Evolutionary conservation across 2,888 invertebrate species (phyloP), one percentile per base, ranked within the genome.

Genomic region (Chelonus formosanus): DNA sequence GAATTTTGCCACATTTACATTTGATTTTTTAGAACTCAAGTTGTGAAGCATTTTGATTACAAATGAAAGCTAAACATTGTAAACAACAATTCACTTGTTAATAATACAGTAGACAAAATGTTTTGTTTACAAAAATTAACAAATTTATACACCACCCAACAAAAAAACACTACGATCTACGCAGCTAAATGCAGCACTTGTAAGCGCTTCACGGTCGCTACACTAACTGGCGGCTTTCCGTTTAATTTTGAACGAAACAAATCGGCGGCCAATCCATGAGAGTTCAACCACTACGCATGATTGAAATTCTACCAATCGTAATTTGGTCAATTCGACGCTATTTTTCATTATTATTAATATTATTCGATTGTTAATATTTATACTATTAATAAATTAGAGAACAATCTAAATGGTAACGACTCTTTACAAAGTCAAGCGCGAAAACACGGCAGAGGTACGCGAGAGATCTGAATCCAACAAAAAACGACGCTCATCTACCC

Each of bases 131-230:
- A 40, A 40, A 40, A 40, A 40, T 40, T 6, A 40, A 40, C 40
- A 40, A 34, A 32, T 34, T 31, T 32, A 32, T 52, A 52, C 57
- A 56, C 43, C 62, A 65, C 31, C 7, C 52, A 68, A 61, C 54
- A 67, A 72, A 71, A 74, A 73, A 77, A 67, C 40, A 72, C 74
- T 73, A 74, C 68, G 40, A 65, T 68, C 71, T 78, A 79, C 76
- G 75, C 75, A 73, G 75, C 78, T 77, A 80, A 76, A 74, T 76
- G 75, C 74, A 73, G 70, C 77, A 74, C 78, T 73, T 72, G 74
- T 74, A 75, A 73, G 74, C 75, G 74, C 78, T 76, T 79, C 77
- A 77, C 82, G 76, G 77, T 78, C 80, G 77, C 80, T 81, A 80
- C 79, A 79, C 82, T 80, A 80, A 82, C 82, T 82, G 80, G 68